A percentile compares a stretch with the other conserved stretches of the same genome.
Evolutionary conservation across 64 coral and sea anemone species (phyloP).

Genomic region (Montipora efflorescens): DNA sequence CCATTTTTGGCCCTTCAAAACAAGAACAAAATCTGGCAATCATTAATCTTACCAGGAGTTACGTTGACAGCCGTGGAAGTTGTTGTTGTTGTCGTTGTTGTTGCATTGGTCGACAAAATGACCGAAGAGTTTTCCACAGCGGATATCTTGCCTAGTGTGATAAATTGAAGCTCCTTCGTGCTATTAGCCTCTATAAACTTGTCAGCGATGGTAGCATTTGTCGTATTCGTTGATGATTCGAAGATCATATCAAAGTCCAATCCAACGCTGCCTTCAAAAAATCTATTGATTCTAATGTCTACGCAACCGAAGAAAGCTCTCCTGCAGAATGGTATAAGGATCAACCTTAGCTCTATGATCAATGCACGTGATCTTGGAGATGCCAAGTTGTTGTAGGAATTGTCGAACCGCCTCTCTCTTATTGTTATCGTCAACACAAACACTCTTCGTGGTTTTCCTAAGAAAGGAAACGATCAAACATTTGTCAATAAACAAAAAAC

Average conservation of each 20-base stretch:
- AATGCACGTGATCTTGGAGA: not conserved
- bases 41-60: not conserved
- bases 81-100: not conserved
- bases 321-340: not conserved
- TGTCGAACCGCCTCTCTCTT: not conserved
- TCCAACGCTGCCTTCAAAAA: not conserved
- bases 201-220: not conserved
- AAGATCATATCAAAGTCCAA: not conserved
- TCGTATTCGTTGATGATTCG: not conserved
- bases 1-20: too few relatives aligned
- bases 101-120: not conserved
- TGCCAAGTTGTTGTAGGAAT: not conserved
- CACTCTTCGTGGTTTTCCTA: not conserved
- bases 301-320: not conserved
- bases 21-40: not conserved
- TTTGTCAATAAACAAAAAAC: not conserved
- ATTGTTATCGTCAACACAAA: not conserved
- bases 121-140: not conserved
- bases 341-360: not conserved
- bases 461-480: not conserved
- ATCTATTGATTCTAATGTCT: not conserved
- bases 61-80: not conserved
- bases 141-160: not conserved
- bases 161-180: not conserved
- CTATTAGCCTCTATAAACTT: not conserved